A percentile compares a stretch with the other conserved stretches of the same genome.
phyloP scores from a whole-genome alignment of 2,113 vertebrate genomes.

The Uria aalge region DNA sequence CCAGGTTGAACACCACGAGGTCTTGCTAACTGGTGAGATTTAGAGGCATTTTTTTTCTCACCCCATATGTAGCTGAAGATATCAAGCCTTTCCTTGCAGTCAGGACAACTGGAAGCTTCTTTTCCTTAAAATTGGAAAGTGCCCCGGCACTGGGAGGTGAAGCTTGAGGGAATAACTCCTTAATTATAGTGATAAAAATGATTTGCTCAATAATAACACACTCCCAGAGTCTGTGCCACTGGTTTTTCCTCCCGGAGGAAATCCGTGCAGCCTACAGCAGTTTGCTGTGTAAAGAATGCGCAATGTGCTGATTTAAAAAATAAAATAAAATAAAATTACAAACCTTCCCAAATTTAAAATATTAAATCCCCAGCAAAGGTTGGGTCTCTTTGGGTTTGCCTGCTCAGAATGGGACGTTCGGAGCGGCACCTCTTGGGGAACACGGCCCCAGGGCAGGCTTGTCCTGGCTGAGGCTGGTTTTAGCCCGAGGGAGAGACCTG shows the following conservation, averaged over 20 bases:
- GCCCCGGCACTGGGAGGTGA: neutral
- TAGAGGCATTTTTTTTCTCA: neutral
- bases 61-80: neutral
- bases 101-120: neutral
- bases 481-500: neutral
- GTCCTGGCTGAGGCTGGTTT: neutral
- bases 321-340: neutral
- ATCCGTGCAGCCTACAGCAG: neutral
- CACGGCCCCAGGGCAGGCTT: rapidly evolving
- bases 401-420: neutral
- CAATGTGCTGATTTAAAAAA: neutral
- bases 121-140: neutral
- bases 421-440: rapidly evolving
- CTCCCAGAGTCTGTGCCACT: neutral
- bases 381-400: neutral
- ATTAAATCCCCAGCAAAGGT: neutral
- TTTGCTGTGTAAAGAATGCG: neutral
- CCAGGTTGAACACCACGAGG: rapidly evolving
- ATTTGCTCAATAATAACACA: neutral
- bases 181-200: neutral
- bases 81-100: neutral
- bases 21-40: neutral
- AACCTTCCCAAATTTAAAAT: neutral
- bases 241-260: neutral
- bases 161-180: neutral